Base-by-base conservation (phyloP, 30 jellyfish, hydroid and myxozoan genomes). In the Clytia hemisphaerica region DNA sequence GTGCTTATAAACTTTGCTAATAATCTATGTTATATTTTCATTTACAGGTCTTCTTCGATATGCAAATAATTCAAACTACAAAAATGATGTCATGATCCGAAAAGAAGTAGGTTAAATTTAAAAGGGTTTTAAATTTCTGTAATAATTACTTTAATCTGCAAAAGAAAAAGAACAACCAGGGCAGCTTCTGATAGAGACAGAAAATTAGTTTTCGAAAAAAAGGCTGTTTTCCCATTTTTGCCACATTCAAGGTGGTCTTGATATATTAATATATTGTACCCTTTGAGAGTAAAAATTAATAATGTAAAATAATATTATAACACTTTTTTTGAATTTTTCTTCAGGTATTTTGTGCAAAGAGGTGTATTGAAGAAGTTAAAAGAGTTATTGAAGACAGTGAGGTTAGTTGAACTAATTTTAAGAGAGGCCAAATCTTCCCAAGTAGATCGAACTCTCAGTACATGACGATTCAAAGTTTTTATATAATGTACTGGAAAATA, bases 41-140 rank as follows among this genome's bases (percentile, higher is more conserved):
- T 29, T 70, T 16, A 35, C 29, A 84, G 93, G 95, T 46, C 61
- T 86, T 53, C 79, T 78, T 15, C 84, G 94, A 5, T 86, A 86
- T 71, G 94, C 94, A 33, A 86, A 86, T 60, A 86, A 86, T 58
- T 86, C 96, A 50, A 86, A 86, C 75, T 86, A 86, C 78, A 86
- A 86, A 65, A 86, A 86, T 63, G 96, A 86, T 67, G 96, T 78
- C 34, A 78, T 86, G 93, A 86, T 86, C 46, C 37, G 94, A 61
- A 86, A 86, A 38, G 94, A 86, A 92, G 96, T 86, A 29, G 4
- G 82, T 10, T 16, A 27, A 21, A 21, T 26, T 0, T 2, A 0
- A 15, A 10, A 18, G 6, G 31, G 31, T 58, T 15, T 28, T 58
- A 55, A 9, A 9, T 4, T 58, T 6, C 7, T n/a, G n/a, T n/a